Base-by-base conservation (phyloP, 1,140 invertebrate species). In the Arion vulgaris region DNA sequence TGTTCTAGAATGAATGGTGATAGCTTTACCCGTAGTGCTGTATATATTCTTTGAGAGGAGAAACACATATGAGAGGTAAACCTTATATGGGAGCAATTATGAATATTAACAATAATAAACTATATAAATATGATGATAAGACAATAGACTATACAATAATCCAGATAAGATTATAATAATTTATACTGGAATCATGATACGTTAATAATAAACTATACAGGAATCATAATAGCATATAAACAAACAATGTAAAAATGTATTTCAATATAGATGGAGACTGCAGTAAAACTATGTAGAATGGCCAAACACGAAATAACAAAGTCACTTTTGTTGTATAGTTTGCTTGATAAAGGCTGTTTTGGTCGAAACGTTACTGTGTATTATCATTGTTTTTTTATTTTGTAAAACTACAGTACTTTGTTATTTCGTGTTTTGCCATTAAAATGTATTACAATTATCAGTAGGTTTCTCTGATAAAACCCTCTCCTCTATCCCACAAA, bases 1-100 rank as follows among this genome's bases (percentile, higher is more conserved):
- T 57, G 53, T 57, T 57, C 19, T 57, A 4, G 32, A 66, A 66
- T 66, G 62, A 66, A 66, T 66, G 28, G 28, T 32, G 62, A 66
- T 7, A 66, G 28, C 62, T 66, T 66, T 66, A 66, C 62, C 62
- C 62, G 62, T 66, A 66, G 62, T 66, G 62, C 28, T 32, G n/a
- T 66, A 32, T 32, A 66, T 32, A 66, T 32, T 66, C 62, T 32
- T 32, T 66, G n/a, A 32, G 62, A 32, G 62, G 32, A 28, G n/a
- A 66, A 66, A 66, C 28, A 32, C n/a, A 66, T 23, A 66, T 32
- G 28, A 66, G 2, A 66, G n/a, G 19, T n/a, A 23, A 66, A 66
- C n/a, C 28, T 32, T 66, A 32, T 7, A 66, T 32, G 28, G 62
- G 19, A 66, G 62, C 19, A 19, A 57, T 57, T 23, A 32, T 66